phyloP scores from a whole-genome alignment of 2,888 invertebrate species.

The Synanthedon vespiformis region DNA sequence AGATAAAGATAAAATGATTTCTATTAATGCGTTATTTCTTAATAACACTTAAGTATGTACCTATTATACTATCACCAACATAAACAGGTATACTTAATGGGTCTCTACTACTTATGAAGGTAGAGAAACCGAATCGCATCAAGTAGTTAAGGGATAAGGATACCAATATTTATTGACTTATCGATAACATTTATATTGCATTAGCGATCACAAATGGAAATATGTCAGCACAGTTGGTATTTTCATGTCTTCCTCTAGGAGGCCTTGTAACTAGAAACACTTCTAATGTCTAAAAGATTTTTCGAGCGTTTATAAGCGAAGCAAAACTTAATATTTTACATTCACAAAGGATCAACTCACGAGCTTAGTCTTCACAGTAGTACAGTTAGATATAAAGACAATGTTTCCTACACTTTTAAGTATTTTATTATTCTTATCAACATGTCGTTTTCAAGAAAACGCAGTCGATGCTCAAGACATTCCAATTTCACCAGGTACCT shows the following conservation, averaged over 20 bases:
- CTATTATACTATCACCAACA: no score
- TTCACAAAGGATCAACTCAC: neutral
- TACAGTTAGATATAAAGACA: constrained; percentile 4
- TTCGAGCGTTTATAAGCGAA: neutral
- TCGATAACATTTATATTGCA: neutral
- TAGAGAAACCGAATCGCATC: no score
- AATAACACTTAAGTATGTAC: no score
- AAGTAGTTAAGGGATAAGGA: no score
- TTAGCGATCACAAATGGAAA: neutral
- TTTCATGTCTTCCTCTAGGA: neutral
- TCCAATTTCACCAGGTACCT: constrained; percentile 41
- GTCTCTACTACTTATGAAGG: no score
- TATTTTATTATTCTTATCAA: constrained; percentile 18
- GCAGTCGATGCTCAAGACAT: constrained; percentile 39
- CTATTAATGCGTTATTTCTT: no score
- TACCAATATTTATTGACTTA: no score
- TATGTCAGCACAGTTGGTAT: neutral
- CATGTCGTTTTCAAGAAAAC: constrained; percentile 29
- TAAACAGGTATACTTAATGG: no score
- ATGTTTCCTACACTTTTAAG: constrained; percentile 18
- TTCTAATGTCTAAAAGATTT: neutral
- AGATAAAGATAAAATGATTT: no score
- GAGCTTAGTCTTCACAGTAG: neutral
- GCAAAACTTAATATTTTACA: neutral
- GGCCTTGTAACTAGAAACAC: neutral